Conservation (phyloP, 2,888 invertebrate genomes). For the Stenchaetothrips biformis region DNA sequence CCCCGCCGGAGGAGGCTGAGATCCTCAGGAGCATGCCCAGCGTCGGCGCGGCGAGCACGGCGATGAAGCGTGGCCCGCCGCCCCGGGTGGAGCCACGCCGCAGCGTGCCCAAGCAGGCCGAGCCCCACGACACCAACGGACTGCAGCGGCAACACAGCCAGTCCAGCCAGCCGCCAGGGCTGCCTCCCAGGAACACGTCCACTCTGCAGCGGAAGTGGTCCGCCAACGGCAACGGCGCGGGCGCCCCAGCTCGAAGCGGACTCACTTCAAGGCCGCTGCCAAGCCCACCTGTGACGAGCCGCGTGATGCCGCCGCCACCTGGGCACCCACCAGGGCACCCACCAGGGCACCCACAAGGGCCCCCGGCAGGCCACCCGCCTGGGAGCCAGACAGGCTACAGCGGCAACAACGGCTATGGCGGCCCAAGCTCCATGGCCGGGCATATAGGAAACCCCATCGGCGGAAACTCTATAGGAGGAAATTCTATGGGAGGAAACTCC, state of each 20-base stretch:
- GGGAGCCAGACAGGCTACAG: background rate
- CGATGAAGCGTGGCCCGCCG: slow-evolving; percentile 33
- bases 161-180: slow-evolving; percentile 5
- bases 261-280: background rate
- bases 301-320: background rate
- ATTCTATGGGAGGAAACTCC: no score
- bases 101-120: background rate
- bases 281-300: background rate
- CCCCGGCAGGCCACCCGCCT: background rate
- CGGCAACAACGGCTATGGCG: background rate
- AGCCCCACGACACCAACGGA: background rate
- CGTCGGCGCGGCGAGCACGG: slow-evolving; percentile 30
- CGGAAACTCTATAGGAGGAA: no score
- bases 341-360: background rate
- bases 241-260: background rate
- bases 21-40: slow-evolving; percentile 11
- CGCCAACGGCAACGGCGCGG: background rate
- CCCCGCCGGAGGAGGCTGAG: slow-evolving; percentile 37
- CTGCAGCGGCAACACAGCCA: slow-evolving; percentile 6
- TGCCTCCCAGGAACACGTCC: background rate
- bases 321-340: background rate
- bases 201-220: slow-evolving; percentile 5
- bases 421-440: no score
- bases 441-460: no score
- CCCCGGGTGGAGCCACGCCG: slow-evolving; percentile 32